phyloP scores from a whole-genome alignment of 2,888 invertebrate species.

The Scaeva pyrastri region DNA sequence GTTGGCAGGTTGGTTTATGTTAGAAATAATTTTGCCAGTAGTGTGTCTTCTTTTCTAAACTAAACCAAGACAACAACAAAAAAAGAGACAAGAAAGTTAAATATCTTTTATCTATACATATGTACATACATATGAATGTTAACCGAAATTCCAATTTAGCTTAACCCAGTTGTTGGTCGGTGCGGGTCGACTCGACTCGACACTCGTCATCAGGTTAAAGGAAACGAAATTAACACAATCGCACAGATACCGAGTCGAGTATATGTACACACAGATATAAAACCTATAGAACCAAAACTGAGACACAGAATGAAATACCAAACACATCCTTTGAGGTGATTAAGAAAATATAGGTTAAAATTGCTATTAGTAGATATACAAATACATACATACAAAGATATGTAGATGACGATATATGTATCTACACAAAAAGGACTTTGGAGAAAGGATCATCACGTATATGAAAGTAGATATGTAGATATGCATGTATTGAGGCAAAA shows the following conservation, averaged over 20 bases:
- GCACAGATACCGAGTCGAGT: neutral
- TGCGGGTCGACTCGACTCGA: neutral
- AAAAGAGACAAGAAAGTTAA: neutral
- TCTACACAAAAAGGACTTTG: neutral
- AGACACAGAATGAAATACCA: slow-evolving; percentile 8
- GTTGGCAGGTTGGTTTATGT: neutral
- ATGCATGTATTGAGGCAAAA: neutral
- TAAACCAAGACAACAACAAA: neutral
- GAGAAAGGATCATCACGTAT: neutral
- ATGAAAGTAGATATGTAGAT: neutral
- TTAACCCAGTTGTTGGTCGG: slow-evolving; percentile 7
- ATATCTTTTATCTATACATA: neutral
- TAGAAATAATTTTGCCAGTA: too few species aligned
- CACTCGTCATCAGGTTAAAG: neutral
- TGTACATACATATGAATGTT: neutral
- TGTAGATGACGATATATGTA: too few species aligned
- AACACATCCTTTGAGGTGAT: slow-evolving; percentile 42
- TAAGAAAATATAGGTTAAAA: slow-evolving; percentile 36
- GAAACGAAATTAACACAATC: slow-evolving; percentile 37
- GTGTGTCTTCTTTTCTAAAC: slow-evolving; percentile 4
- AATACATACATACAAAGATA: too few species aligned
- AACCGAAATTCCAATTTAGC: slow-evolving; percentile 17
- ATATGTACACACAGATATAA: neutral
- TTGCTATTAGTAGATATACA: neutral
- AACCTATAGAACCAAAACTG: neutral